Percentiles rank a stretch among this genome's conserved stretches.
Evolutionary conservation across 1,140 invertebrate genomes (phyloP).

Genomic region (Hormaphis cornu): DNA sequence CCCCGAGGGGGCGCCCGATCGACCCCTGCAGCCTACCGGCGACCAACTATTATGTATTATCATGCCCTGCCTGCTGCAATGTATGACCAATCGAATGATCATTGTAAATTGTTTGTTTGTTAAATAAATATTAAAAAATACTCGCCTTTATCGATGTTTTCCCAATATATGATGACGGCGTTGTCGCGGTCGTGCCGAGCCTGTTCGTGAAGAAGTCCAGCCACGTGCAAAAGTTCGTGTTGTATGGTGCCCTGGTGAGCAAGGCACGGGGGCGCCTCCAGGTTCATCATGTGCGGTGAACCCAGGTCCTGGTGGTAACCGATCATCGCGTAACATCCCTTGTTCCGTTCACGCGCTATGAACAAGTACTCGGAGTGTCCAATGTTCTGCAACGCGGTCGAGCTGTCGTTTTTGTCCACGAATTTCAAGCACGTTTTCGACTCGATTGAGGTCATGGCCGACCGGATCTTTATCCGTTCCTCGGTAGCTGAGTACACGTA

Average conservation of each 20-base stretch:
- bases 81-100: too few relatives aligned
- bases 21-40: too few relatives aligned
- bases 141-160: constrained; percentile 45
- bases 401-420: constrained; percentile 39
- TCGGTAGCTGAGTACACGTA: constrained; percentile 6
- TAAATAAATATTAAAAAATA: too few relatives aligned
- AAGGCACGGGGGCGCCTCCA: constrained; percentile 36
- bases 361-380: constrained; percentile 40
- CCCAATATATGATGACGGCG: constrained; percentile 43
- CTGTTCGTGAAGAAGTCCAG: constrained; percentile 46
- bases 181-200: constrained; percentile 43
- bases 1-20: too few relatives aligned
- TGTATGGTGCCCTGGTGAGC: constrained; percentile 43
- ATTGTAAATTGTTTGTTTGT: too few relatives aligned
- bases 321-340: constrained; percentile 38
- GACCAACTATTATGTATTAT: too few relatives aligned
- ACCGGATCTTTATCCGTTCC: constrained; percentile 32
- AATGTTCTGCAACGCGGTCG: not conserved
- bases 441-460: constrained; percentile 36
- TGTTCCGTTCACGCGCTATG: constrained; percentile 33
- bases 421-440: constrained; percentile 44
- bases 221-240: constrained; percentile 46
- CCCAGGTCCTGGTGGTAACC: constrained; percentile 34
- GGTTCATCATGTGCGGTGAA: constrained; percentile 36
- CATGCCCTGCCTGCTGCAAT: too few relatives aligned